Percentiles rank a stretch among this genome's conserved stretches.
Evolutionary conservation across 2,113 vertebrate species (phyloP).

Genomic region (Thalassoma bifasciatum): DNA sequence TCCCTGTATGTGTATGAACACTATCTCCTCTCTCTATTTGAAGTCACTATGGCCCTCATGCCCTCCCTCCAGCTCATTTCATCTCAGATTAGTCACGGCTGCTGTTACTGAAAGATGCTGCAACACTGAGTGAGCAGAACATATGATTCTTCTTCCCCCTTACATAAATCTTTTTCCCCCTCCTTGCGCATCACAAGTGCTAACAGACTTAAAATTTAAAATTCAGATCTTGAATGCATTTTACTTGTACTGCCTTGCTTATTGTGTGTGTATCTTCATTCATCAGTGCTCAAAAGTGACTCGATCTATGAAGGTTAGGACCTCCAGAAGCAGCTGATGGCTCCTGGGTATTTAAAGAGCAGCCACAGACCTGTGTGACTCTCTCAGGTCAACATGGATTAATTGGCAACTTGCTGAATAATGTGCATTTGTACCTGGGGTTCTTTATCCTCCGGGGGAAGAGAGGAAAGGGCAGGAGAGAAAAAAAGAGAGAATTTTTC

Average conservation of each 20-base stretch:
- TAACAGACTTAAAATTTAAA: not conserved
- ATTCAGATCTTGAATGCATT: not conserved
- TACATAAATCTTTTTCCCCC: not conserved
- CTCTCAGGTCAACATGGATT: constrained; percentile 42
- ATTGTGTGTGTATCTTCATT: constrained; percentile 14
- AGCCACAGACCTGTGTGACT: constrained; percentile 11
- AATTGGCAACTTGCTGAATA: constrained; percentile 48
- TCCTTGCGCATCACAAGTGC: not conserved
- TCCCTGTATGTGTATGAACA: constrained; percentile 18
- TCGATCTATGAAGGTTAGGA: not conserved
- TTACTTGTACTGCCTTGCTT: not conserved
- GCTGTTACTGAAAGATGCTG: constrained; percentile 48
- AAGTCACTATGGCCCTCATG: constrained; percentile 26
- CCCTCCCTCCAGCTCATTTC: constrained; percentile 56
- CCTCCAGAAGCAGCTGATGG: constrained; percentile 7
- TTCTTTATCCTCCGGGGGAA: not conserved
- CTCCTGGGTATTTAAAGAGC: constrained; percentile 20
- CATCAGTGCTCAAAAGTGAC: constrained; percentile 15
- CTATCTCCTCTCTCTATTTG: constrained; percentile 45
- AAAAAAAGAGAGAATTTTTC: not conserved
- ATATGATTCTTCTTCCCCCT: constrained; percentile 9
- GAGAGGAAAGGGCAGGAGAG: constrained; percentile 18
- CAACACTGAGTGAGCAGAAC: constrained; percentile 33
- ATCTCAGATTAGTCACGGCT: constrained; percentile 56
- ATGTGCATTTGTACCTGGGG: constrained; percentile 3